Evolutionary conservation across 2,888 invertebrate genomes (phyloP), one percentile per base, ranked within the genome.

Genomic region (Cheilosia soror): DNA sequence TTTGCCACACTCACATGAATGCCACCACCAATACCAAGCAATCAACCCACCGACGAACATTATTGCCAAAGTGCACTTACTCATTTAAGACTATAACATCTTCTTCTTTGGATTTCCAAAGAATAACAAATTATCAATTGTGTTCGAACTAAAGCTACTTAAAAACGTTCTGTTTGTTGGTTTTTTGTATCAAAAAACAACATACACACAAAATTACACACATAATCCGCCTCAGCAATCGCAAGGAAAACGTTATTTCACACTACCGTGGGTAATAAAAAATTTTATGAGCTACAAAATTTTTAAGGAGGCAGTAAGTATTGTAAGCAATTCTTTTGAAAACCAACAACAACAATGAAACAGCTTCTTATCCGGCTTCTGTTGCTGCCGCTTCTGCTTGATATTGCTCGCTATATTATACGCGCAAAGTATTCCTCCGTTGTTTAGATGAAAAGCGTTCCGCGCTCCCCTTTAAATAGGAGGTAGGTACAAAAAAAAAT

Each of bases 251-350:
- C 89, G 89, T 91, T 90, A 88, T 89, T 91, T 91, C 89, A 90
- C 91, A 90, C 91, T 91, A 90, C 90, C 89, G 90, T 90, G 90
- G 88, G 90, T 88, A 90, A 90, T 90, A 91, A 91, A 91, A 91
- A 91, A 88, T 91, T 91, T 91, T 91, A 91, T 91, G 90, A 89
- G 88, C 89, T 88, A 88, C 88, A 88, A 88, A 89, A 88, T 88
- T 87, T 87, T 88, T 87, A 88, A 87, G 88, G 85, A 85, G 85
- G 85, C 63, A 81, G 81, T 85, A 81, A 85, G 85, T 81, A 85
- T 80, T 72, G 85, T 85, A 85, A 85, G 84, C 84, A 85, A 71
- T 85, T 60, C 79, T 71, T 71, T 71, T 76, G 51, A 84, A 51
- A 60, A 62, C 47, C 77, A 78, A 65, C 69, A 80, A 76, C 75